Evolutionary conservation across 2,113 vertebrate species (phyloP).

Genomic region (Sclerurus mexicanus): DNA sequence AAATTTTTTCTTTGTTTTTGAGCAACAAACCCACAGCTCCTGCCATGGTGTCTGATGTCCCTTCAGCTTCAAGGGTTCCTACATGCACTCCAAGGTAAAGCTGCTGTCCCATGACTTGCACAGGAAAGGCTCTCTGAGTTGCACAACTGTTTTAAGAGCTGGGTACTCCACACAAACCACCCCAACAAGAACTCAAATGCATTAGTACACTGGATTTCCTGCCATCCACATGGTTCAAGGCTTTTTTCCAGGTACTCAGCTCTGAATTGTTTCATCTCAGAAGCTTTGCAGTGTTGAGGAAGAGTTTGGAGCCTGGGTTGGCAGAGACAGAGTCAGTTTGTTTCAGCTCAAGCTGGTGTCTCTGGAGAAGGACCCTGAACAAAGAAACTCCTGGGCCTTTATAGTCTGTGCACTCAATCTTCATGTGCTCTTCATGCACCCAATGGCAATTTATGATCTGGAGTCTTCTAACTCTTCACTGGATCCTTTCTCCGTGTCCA

Average conservation of each 20-base stretch:
- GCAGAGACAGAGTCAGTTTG: not conserved
- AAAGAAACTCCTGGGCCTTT: not conserved
- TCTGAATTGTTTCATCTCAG: constrained; percentile 85
- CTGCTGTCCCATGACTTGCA: constrained; percentile 77
- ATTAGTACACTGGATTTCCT: constrained; percentile 76
- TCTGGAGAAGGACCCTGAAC: not conserved
- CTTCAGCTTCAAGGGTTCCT: constrained; percentile 81
- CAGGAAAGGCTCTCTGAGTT: constrained; percentile 75
- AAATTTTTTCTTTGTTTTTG: no score
- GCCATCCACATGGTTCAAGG: constrained; percentile 82
- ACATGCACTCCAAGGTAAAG: constrained; percentile 78
- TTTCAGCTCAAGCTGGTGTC: not conserved
- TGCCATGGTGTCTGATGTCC: constrained; percentile 75
- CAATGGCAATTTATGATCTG: not conserved
- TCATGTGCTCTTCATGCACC: not conserved
- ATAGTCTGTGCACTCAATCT: not conserved
- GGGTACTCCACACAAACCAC: constrained; percentile 79
- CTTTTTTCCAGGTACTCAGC: constrained; percentile 88
- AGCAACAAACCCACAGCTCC: constrained; percentile 72
- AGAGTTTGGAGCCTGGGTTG: not conserved
- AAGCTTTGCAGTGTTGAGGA: constrained; percentile 80
- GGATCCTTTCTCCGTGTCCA: not conserved
- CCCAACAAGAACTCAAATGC: constrained; percentile 43
- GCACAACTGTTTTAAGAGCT: constrained; percentile 78
- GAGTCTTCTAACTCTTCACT: not conserved